These are phyloP conservation scores for Vultur gryphus DNA, from an alignment of 2,797 vertebrate species.

Conservation along the genomic window DNA sequence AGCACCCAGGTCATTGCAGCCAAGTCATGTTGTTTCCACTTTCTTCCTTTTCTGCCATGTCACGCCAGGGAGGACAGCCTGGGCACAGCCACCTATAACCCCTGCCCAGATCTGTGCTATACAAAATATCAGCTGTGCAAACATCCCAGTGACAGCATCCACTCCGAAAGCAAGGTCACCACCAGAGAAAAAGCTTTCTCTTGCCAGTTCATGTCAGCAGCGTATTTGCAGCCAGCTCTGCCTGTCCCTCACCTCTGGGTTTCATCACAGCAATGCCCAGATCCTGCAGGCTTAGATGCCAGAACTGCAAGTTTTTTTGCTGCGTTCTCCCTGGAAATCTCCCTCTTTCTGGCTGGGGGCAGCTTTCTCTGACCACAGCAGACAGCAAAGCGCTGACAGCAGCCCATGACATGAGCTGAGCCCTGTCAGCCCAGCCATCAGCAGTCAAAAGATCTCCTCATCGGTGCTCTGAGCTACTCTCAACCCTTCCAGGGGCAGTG, in stretches of 20 bases:
- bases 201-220: not conserved
- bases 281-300: not conserved
- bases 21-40: not conserved
- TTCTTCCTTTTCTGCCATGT: not conserved
- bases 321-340: not conserved
- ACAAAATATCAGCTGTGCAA: not conserved
- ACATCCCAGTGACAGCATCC: not conserved
- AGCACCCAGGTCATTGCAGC: not conserved
- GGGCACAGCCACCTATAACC: not conserved
- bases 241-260: not conserved
- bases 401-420: not conserved
- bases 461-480: not conserved
- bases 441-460: not conserved
- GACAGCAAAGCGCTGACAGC: not conserved
- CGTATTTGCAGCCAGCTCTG: accelerated
- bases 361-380: not conserved
- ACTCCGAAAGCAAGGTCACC: not conserved
- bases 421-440: not conserved
- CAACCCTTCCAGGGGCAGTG: not conserved
- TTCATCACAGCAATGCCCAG: not conserved
- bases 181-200: not conserved
- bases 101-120: no score
- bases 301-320: not conserved
- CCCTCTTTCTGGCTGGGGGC: not conserved
- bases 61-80: accelerated